Percentiles rank a stretch among this genome's conserved stretches.
Evolutionary conservation across 2,113 vertebrate species (phyloP).

Genomic region (Ascaphus truei): DNA sequence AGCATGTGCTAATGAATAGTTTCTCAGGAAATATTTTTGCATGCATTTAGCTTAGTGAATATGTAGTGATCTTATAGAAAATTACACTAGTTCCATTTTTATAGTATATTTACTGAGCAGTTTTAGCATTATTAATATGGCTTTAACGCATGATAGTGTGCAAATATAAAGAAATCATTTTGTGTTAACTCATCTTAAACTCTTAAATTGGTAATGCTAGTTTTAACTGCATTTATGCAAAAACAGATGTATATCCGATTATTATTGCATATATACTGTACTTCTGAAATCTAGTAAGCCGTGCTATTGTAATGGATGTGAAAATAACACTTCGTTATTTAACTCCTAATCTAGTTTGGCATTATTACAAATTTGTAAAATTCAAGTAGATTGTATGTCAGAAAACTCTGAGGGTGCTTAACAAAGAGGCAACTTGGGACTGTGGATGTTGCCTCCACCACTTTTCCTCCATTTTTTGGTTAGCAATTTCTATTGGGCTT

Average conservation of each 20-base stretch:
- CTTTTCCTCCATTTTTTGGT: too few species aligned
- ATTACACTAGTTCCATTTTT: conserved; percentile 16
- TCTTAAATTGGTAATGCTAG: conserved; percentile 5
- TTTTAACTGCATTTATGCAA: background rate
- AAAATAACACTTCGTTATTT: too few species aligned
- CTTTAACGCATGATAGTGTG: conserved; percentile 4
- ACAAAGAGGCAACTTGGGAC: too few species aligned
- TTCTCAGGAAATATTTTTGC: background rate
- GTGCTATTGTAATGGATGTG: too few species aligned
- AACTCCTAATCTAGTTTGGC: too few species aligned
- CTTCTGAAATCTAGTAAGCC: too few species aligned
- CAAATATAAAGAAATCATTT: conserved; percentile 12
- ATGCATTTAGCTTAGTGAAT: background rate
- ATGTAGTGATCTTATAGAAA: background rate
- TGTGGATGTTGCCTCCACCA: too few species aligned
- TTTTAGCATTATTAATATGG: conserved; percentile 24
- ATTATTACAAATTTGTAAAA: too few species aligned
- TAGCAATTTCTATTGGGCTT: too few species aligned
- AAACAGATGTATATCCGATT: conserved; percentile 2
- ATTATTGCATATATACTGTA: background rate
- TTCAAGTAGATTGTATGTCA: too few species aligned
- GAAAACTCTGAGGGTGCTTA: too few species aligned
- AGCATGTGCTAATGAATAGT: background rate
- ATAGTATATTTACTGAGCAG: conserved; percentile 10
- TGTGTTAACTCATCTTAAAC: conserved; percentile 15